These are phyloP conservation scores for Notiomystis cincta DNA, from an alignment of 2,113 vertebrate species.

Conservation along the genomic window DNA sequence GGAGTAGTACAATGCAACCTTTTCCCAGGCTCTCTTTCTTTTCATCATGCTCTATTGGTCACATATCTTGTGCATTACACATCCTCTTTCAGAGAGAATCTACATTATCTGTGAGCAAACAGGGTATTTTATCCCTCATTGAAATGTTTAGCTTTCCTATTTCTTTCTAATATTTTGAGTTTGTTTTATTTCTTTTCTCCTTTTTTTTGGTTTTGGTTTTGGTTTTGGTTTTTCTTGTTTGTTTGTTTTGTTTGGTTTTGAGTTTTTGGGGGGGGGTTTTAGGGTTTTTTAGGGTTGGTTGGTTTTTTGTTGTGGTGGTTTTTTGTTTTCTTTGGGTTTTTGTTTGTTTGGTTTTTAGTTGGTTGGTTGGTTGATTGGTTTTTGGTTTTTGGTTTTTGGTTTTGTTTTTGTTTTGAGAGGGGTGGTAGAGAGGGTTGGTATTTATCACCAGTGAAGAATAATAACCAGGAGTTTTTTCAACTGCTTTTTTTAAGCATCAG, in stretches of 20 bases:
- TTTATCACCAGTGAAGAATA: neutral
- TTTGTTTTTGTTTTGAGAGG: neutral
- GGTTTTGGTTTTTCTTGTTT: too few relatives aligned
- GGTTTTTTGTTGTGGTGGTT: too few relatives aligned
- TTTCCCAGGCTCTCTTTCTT: neutral
- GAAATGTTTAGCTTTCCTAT: neutral
- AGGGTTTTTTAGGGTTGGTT: too few relatives aligned
- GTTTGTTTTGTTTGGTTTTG: neutral
- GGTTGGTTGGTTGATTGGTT: too few relatives aligned
- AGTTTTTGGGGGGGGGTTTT: too few relatives aligned
- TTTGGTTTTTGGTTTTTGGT: too few relatives aligned
- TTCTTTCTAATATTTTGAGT: neutral
- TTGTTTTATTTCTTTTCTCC: neutral
- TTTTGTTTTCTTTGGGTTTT: too few relatives aligned
- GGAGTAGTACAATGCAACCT: accelerated
- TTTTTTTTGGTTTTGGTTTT: too few relatives aligned
- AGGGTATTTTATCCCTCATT: neutral
- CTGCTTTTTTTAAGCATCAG: neutral
- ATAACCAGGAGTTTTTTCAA: neutral
- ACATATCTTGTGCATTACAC: neutral
- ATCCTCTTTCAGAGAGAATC: neutral
- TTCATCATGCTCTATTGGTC: neutral
- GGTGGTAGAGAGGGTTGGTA: accelerated
- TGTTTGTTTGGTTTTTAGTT: too few relatives aligned
- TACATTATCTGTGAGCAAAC: neutral